Conservation (phyloP, 1,140 invertebrate genomes). For the Antheraea mylitta region DNA sequence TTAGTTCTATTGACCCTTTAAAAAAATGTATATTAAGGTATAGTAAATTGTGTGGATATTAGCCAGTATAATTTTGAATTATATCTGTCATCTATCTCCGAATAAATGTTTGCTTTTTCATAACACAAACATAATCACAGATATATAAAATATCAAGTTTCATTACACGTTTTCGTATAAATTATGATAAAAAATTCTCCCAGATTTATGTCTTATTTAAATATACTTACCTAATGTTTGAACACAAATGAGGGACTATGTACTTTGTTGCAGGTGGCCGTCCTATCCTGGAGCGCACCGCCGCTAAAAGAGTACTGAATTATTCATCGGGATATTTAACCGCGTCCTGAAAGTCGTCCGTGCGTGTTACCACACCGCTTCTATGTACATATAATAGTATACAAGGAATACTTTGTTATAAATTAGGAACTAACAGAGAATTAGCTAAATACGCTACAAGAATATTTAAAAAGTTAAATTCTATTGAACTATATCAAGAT, state of each 20-base stretch:
- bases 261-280: conserved; percentile 70
- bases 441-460: conserved; percentile 22
- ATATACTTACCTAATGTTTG: conserved; percentile 7
- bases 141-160: background rate
- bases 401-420: conserved; percentile 23
- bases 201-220: conserved; percentile 2
- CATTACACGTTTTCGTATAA: background rate
- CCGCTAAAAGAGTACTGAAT: conserved; percentile 68
- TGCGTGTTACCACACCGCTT: conserved; percentile 28
- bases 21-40: too few relatives aligned
- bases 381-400: conserved; percentile 4
- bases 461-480: too few relatives aligned
- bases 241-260: conserved; percentile 58
- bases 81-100: too few relatives aligned
- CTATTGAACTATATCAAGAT: too few relatives aligned
- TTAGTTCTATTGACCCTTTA: too few relatives aligned
- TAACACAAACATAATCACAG: too few relatives aligned
- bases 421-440: background rate
- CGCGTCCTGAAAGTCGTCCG: conserved; percentile 39
- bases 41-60: too few relatives aligned
- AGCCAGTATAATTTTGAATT: too few relatives aligned
- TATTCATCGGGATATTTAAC: conserved; percentile 69
- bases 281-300: conserved; percentile 40
- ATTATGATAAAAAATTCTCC: background rate
- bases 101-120: too few relatives aligned